Conservation (phyloP, 2,113 vertebrate genomes). For the Cebidichthys violaceus region DNA sequence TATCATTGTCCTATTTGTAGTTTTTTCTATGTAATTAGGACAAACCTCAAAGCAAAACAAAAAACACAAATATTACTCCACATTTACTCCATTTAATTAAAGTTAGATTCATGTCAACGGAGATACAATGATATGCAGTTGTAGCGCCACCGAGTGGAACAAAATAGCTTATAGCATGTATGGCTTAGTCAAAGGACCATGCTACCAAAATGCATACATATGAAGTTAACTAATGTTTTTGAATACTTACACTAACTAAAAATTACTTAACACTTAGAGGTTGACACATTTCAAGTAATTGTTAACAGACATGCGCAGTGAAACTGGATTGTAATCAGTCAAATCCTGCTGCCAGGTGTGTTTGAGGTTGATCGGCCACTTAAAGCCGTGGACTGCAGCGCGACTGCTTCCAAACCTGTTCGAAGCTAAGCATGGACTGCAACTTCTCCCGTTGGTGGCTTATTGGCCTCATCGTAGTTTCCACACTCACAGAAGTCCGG, state of each 20-base stretch:
- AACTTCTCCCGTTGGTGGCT: slow-evolving; percentile 17
- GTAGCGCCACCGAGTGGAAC: slow-evolving; percentile 52
- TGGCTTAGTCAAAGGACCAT: not conserved
- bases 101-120: not conserved
- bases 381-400: slow-evolving; percentile 20
- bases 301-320: not conserved
- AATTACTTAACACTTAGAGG: not conserved
- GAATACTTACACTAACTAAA: not conserved
- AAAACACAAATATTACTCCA: too few species aligned
- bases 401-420: not conserved
- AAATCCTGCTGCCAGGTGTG: slow-evolving; percentile 40
- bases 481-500: slow-evolving; percentile 16
- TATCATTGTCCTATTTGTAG: not conserved
- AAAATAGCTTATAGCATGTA: not conserved
- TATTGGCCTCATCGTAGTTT: slow-evolving; percentile 14
- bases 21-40: not conserved
- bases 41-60: not conserved
- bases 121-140: not conserved
- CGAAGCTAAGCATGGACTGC: slow-evolving; percentile 53
- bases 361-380: not conserved
- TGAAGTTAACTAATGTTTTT: not conserved
- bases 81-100: not conserved
- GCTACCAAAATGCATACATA: not conserved
- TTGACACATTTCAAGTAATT: accelerated
- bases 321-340: not conserved